Percentiles rank a stretch among this genome's conserved stretches.
Evolutionary conservation across 2,888 invertebrate species (phyloP).

Genomic region (Leptura quadrifasciata): DNA sequence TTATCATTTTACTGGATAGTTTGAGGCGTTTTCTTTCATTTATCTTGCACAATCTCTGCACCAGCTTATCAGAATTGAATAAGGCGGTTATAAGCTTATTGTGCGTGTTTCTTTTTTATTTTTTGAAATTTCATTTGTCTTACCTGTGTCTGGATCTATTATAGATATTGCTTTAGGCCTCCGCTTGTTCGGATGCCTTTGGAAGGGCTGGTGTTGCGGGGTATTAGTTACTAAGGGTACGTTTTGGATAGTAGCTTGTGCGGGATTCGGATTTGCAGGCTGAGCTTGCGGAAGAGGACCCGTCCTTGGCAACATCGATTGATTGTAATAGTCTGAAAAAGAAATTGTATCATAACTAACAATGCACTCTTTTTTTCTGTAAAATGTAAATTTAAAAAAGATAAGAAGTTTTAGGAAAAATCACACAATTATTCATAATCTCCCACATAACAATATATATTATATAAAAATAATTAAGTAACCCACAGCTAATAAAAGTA

Average conservation of each 20-base stretch:
- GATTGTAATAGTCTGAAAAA: conserved; percentile 33
- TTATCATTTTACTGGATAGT: conserved; percentile 6
- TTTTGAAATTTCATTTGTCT: conserved; percentile 11
- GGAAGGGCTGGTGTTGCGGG: conserved; percentile 56
- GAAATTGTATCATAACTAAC: background rate
- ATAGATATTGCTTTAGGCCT: conserved; percentile 68
- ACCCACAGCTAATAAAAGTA: too few species aligned
- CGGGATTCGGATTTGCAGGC: conserved; percentile 60
- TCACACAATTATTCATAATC: too few species aligned
- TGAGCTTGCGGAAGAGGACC: conserved; percentile 49
- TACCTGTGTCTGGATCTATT: conserved; percentile 71
- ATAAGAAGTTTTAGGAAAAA: too few species aligned
- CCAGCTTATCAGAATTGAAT: conserved; percentile 6
- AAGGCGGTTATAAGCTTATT: conserved; percentile 35
- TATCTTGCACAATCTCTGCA: conserved; percentile 33
- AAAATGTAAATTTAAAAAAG: background rate
- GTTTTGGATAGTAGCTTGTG: conserved; percentile 55
- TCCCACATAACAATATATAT: too few species aligned
- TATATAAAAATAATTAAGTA: too few species aligned
- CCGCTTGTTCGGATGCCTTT: conserved; percentile 51
- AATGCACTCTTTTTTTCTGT: background rate
- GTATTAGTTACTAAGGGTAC: conserved; percentile 43
- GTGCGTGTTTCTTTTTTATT: conserved; percentile 14
- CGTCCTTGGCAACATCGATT: conserved; percentile 44
- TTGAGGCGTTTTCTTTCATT: conserved; percentile 36